Conservation (phyloP, 2,113 vertebrate species). For the Athene noctua region DNA sequence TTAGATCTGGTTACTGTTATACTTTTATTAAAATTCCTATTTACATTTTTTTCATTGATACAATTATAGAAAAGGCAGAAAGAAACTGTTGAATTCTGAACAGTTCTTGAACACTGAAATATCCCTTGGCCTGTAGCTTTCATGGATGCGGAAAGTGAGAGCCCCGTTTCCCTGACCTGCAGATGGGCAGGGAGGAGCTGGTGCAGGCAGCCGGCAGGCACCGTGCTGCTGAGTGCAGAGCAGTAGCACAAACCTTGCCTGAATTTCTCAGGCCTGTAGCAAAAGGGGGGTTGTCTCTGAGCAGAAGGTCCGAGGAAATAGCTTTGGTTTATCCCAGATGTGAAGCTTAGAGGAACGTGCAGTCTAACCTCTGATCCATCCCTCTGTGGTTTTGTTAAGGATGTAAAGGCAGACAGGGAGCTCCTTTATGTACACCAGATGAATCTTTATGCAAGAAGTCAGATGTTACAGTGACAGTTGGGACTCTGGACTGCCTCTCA, state of each 20-base stretch:
- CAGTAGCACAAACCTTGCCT: neutral
- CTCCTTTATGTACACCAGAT: neutral
- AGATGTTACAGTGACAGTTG: neutral
- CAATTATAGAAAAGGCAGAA: conserved; percentile 6
- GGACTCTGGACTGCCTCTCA: neutral
- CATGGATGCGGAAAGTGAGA: neutral
- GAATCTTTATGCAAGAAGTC: neutral
- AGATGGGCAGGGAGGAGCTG: neutral
- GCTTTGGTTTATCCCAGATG: neutral
- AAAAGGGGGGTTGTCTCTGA: neutral
- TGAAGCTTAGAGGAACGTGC: neutral
- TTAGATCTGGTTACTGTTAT: conserved; percentile 43
- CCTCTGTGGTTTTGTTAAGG: neutral
- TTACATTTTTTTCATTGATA: conserved; percentile 9
- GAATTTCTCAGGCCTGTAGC: neutral
- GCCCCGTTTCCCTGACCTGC: neutral
- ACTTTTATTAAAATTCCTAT: conserved; percentile 57
- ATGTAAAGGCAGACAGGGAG: neutral
- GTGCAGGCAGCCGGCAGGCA: neutral
- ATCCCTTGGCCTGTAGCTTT: neutral
- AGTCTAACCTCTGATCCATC: neutral
- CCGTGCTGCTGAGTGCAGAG: neutral
- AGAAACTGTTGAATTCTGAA: neutral
- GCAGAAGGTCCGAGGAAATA: neutral
- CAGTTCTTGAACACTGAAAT: neutral